These are phyloP conservation scores for Ctenopoma kingsleyae DNA, from an alignment of 2,797 vertebrate genomes.

Conservation along the genomic window DNA sequence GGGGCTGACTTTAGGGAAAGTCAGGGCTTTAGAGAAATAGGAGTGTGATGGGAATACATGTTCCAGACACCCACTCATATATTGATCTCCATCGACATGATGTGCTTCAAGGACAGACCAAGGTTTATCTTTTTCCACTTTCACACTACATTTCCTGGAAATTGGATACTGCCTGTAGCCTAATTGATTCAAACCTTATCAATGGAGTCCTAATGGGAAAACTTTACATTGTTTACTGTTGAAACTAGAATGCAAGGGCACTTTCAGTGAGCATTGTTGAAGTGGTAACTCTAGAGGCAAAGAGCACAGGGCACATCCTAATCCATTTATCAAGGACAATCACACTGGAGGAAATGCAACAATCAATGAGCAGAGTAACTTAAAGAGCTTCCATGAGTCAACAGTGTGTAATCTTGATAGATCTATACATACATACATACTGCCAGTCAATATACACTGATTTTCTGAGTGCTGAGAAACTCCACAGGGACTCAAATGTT, in stretches of 20 bases:
- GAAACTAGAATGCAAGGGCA: slow-evolving; percentile 29
- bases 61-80: slow-evolving; percentile 44
- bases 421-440: slow-evolving; percentile 46
- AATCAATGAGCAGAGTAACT: slow-evolving; percentile 65
- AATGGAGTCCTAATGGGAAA: slow-evolving; percentile 49
- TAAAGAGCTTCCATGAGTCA: slow-evolving; percentile 65
- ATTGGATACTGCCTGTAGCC: slow-evolving; percentile 24
- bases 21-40: slow-evolving; percentile 27
- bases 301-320: slow-evolving; percentile 50
- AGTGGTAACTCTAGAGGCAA: slow-evolving; percentile 52
- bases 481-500: slow-evolving; percentile 16
- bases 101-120: slow-evolving; percentile 49
- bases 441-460: slow-evolving; percentile 51
- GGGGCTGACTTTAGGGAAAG: slow-evolving; percentile 44
- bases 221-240: slow-evolving; percentile 48
- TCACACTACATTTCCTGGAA: slow-evolving; percentile 47
- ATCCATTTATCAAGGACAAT: slow-evolving; percentile 69
- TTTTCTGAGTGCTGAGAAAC: slow-evolving; percentile 37
- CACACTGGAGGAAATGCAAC: slow-evolving; percentile 43
- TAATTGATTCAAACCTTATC: slow-evolving; percentile 63
- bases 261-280: slow-evolving; percentile 37
- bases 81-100: slow-evolving; percentile 68
- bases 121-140: slow-evolving; percentile 35
- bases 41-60: slow-evolving; percentile 56
- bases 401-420: slow-evolving; percentile 62